These are phyloP conservation scores for Vanessa atalanta DNA, from an alignment of 1,140 invertebrate species.

Conservation along the genomic window DNA sequence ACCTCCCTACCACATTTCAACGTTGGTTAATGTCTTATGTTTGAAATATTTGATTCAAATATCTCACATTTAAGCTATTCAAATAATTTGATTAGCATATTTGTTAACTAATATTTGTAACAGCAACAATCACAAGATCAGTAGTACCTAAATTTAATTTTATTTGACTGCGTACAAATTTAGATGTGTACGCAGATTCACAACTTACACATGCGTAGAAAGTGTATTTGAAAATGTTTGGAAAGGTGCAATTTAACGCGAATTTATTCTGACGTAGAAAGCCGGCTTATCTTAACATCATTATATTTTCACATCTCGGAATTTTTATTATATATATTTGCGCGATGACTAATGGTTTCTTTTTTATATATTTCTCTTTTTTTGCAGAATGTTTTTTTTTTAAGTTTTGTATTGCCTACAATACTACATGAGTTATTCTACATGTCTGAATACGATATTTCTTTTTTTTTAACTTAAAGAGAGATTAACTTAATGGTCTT, in stretches of 20 bases:
- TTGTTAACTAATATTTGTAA: too few relatives aligned
- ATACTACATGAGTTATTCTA: not conserved
- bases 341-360: not conserved
- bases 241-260: constrained; percentile 15
- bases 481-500: too few relatives aligned
- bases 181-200: not conserved
- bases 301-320: constrained; percentile 12
- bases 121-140: too few relatives aligned
- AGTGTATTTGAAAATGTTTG: constrained; percentile 21
- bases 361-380: not conserved
- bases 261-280: constrained; percentile 18
- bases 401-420: not conserved
- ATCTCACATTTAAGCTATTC: too few relatives aligned
- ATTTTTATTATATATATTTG: constrained; percentile 1
- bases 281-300: not conserved
- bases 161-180: not conserved
- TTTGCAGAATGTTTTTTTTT: not conserved
- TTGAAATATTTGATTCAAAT: too few relatives aligned
- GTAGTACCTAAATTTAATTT: not conserved
- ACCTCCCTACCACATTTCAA: too few relatives aligned
- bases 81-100: too few relatives aligned
- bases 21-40: too few relatives aligned
- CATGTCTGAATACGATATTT: not conserved
- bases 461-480: not conserved
- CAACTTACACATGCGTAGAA: constrained; percentile 1